Percentiles rank a stretch among this genome's conserved stretches.
Conservation (phyloP, 2,888 invertebrate species). For the Megastigmus dorsalis region DNA sequence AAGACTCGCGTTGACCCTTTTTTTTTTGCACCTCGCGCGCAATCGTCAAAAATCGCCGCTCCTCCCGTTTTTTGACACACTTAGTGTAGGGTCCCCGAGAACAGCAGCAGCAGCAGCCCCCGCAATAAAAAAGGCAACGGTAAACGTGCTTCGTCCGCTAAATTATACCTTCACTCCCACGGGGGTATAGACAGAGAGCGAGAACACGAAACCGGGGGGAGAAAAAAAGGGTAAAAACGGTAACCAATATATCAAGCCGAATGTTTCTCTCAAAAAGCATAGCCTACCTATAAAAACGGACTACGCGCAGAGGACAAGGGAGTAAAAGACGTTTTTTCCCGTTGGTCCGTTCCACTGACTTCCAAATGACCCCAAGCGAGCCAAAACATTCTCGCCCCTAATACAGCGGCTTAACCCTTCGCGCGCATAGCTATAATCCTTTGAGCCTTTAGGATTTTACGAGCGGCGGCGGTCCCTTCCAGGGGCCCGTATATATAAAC, state of each 20-base stretch:
- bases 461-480: background rate
- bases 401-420: constrained; percentile 48
- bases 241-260: constrained; percentile 24
- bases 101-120: background rate
- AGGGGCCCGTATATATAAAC: too few species aligned
- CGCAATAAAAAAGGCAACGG: constrained; percentile 40
- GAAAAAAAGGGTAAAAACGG: constrained; percentile 53
- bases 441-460: constrained; percentile 46
- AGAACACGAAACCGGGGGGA: too few species aligned
- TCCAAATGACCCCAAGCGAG: constrained; percentile 42
- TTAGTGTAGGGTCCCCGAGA: too few species aligned
- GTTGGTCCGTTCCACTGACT: constrained; percentile 42
- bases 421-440: constrained; percentile 56
- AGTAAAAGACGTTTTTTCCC: constrained; percentile 17
- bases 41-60: constrained; percentile 19
- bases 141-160: background rate
- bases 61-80: constrained; percentile 29
- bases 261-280: background rate
- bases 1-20: constrained; percentile 50
- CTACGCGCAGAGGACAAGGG: too few species aligned
- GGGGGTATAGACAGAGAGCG: too few species aligned
- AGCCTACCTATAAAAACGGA: constrained; percentile 29
- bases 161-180: background rate
- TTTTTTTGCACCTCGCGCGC: constrained; percentile 39
- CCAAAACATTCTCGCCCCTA: constrained; percentile 27